Evolutionary conservation across 2,888 invertebrate genomes (phyloP), one percentile per base, ranked within the genome.

Genomic region (Teleiodes luculella): DNA sequence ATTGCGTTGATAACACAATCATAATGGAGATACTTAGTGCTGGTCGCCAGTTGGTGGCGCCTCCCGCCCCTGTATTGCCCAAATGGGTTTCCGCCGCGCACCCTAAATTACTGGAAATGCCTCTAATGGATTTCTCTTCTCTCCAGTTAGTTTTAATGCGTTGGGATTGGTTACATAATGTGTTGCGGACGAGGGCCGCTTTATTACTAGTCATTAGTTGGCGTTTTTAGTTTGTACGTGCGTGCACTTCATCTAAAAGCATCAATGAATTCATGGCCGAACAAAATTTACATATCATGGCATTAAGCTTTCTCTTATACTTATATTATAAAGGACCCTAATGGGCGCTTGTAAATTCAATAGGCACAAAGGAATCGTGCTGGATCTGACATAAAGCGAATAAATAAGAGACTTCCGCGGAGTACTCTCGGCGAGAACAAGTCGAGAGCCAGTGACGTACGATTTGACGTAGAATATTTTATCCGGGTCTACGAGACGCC

Each of bases 401-500:
- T 87, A 89, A 87, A 88, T 87, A 86, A 83, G 81, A 81, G 84
- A 81, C 81, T 86, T 83, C 80, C 77, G 79, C 76, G 75, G 77
- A 85, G 83, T 80, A 86, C 85, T 87, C 83, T 78, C 77, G 64
- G 74, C 68, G 79, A 79, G 86, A 83, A 80, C 83, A 82, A 83
- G 83, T 78, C 74, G 79, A 77, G 83, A 83, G 81, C 82, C 80
- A 68, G 82, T 88, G 89, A 89, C 86, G 83, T 89, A 89, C 86
- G 87, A 82, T 87, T 86, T 86, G 86, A 86, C 81, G 80, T 77
- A 80, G 84, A 87, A 88, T 89, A 86, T 87, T 89, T 88, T 87
- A 89, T 84, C 82, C 77, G 76, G 74, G 72, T 65, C 74, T 73
- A 73, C 78, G 78, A 43, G 43, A 74, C 78, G 73, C 72, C 76